Percentiles rank a stretch among this genome's conserved stretches.
phyloP scores from a whole-genome alignment of 2,113 vertebrate genomes.

The Neolamprologus toae region DNA sequence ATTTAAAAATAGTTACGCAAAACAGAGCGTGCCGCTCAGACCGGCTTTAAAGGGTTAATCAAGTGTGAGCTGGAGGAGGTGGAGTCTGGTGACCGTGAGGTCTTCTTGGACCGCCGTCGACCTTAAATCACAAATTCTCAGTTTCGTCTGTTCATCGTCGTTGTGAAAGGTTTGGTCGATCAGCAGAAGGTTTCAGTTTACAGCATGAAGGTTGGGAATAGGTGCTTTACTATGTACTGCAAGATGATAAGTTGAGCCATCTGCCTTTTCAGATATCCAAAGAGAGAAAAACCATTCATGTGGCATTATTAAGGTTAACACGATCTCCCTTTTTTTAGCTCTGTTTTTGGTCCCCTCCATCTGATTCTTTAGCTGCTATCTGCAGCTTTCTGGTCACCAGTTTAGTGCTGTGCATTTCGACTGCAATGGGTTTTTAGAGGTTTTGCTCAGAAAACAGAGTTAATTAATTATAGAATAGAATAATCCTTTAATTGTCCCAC shows the following conservation, averaged over 20 bases:
- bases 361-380: background rate
- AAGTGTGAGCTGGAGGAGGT: background rate
- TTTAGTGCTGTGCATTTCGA: background rate
- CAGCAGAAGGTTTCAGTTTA: background rate
- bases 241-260: rapidly evolving
- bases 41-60: rapidly evolving
- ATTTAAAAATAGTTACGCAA: too few relatives aligned
- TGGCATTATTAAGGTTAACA: background rate
- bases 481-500: background rate
- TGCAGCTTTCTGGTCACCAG: background rate
- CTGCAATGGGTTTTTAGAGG: background rate
- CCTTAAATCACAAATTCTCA: background rate
- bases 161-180: background rate
- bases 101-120: rapidly evolving
- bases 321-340: rapidly evolving
- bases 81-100: rapidly evolving
- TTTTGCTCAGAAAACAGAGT: background rate
- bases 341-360: background rate
- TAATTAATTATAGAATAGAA: background rate
- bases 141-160: rapidly evolving
- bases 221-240: background rate
- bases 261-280: background rate
- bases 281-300: background rate
- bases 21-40: rapidly evolving
- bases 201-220: rapidly evolving